phyloP scores from a whole-genome alignment of 1,140 invertebrate species.

The Drosophila sulfurigaster region DNA sequence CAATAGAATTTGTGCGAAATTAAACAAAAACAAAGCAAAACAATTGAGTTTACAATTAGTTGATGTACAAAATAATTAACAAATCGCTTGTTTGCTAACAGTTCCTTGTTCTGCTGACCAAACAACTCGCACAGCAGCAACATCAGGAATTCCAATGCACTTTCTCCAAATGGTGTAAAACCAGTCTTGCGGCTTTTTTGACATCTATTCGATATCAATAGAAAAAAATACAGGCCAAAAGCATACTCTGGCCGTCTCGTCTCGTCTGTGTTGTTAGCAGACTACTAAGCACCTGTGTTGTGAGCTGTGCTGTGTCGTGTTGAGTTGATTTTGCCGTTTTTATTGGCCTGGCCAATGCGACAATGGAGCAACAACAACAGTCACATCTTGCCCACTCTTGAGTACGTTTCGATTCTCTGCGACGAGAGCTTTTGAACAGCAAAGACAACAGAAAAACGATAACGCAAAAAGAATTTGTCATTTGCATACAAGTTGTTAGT shows the following conservation, averaged over 20 bases:
- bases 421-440: neutral
- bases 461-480: conserved; percentile 54
- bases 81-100: neutral
- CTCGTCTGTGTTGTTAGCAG: conserved; percentile 65
- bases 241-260: conserved; percentile 39
- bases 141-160: conserved; percentile 67
- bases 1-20: too few species aligned
- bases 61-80: conserved; percentile 25
- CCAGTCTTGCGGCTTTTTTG: conserved; percentile 74
- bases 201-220: conserved; percentile 81
- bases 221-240: conserved; percentile 71
- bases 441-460: neutral
- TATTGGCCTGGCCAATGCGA: conserved; percentile 37
- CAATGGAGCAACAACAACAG: conserved; percentile 56
- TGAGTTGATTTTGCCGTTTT: conserved; percentile 38
- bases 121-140: conserved; percentile 1
- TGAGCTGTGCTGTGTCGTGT: neutral
- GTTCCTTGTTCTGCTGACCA: conserved; percentile 7
- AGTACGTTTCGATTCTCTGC: conserved; percentile 52
- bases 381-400: conserved; percentile 71
- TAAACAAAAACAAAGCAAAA: conserved; percentile 2
- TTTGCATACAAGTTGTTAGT: conserved; percentile 60
- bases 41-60: neutral
- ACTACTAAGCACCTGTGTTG: conserved; percentile 53
- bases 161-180: conserved; percentile 70